phyloP scores from a whole-genome alignment of 2,888 invertebrate genomes.

The Poecilus cupreus region DNA sequence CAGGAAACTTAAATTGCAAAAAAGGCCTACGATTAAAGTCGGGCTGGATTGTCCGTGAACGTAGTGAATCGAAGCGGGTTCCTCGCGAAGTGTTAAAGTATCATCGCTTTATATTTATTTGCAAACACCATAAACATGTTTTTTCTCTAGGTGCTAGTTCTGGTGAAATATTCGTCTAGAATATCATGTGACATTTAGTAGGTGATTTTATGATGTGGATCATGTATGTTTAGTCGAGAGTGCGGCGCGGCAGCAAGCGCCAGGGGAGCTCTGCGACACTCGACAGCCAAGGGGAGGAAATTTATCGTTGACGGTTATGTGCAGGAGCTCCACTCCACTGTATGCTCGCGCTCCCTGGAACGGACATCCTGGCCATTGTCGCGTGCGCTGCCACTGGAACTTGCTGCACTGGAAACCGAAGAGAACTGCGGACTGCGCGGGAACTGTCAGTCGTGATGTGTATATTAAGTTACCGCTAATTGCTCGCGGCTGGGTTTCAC shows the following conservation, averaged over 20 bases:
- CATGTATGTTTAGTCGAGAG: slow-evolving; percentile 38
- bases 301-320: slow-evolving; percentile 53
- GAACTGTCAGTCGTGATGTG: background rate
- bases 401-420: background rate
- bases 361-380: slow-evolving; percentile 54
- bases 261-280: background rate
- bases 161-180: background rate
- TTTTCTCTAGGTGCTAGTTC: too few relatives aligned
- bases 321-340: background rate
- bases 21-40: too few relatives aligned
- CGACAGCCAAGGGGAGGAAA: background rate
- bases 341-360: slow-evolving; percentile 36
- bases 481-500: background rate
- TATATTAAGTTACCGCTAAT: background rate
- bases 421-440: background rate
- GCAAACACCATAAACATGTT: too few relatives aligned
- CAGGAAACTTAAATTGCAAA: too few relatives aligned
- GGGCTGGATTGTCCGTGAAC: too few relatives aligned
- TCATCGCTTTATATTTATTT: too few relatives aligned
- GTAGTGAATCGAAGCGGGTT: too few relatives aligned
- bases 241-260: background rate
- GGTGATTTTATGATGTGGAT: slow-evolving; percentile 49
- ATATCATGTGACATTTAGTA: slow-evolving; percentile 42
- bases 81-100: too few relatives aligned
- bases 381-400: background rate